Conservation (phyloP, 2,797 vertebrate species). For the Apogon talboti region DNA sequence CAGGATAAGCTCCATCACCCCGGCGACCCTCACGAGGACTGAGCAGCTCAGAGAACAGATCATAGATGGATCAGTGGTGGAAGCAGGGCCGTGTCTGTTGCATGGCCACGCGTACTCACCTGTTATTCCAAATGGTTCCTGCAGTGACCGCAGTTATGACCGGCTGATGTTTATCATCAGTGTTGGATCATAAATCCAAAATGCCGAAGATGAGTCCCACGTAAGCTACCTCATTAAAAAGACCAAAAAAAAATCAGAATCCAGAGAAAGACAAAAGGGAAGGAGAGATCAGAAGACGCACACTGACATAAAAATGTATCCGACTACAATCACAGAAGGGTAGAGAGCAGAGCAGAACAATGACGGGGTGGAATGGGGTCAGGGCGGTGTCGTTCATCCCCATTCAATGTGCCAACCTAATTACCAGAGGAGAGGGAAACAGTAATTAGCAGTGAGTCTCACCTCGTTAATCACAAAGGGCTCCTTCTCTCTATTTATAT, state of each 20-base stretch:
- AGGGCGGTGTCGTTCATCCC: slow-evolving; percentile 90
- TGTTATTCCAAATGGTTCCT: too few species aligned
- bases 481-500: slow-evolving; percentile 97
- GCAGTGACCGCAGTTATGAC: background rate
- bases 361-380: slow-evolving; percentile 79
- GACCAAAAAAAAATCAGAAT: background rate
- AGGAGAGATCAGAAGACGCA: slow-evolving; percentile 1
- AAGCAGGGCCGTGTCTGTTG: too few species aligned
- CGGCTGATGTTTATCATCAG: background rate
- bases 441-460: slow-evolving; percentile 98
- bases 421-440: slow-evolving; percentile 95
- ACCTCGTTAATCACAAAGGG: slow-evolving; percentile 99
- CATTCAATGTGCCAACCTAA: slow-evolving; percentile 96
- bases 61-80: too few species aligned
- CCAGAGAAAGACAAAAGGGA: background rate
- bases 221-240: background rate
- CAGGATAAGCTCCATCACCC: too few species aligned
- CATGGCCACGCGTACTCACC: too few species aligned
- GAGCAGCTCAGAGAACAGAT: too few species aligned
- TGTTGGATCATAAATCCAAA: background rate
- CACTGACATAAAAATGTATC: background rate
- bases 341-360: slow-evolving; percentile 37
- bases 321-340: slow-evolving; percentile 18
- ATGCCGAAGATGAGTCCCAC: background rate
- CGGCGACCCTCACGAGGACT: too few species aligned